Base-by-base conservation (phyloP, 2,113 vertebrate species). In the Macaca fascicularis region DNA sequence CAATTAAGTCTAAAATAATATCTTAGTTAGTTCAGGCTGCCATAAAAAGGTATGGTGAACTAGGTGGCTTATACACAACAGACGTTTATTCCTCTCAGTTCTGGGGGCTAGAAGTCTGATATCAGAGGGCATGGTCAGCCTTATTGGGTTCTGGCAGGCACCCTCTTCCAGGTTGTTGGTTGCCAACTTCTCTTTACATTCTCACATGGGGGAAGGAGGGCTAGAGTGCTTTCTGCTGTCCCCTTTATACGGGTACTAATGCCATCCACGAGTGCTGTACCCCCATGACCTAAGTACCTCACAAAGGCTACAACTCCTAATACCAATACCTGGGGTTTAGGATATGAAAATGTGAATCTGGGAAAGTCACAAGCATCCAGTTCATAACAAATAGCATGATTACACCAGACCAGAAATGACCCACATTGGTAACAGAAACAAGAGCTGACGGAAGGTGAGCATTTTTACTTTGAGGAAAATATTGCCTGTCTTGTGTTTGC, bases 391-490 rank as follows among this genome's bases (percentile, higher is more conserved):
- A 76, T 64, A 72, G 74, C 3, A 55, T 8, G 3, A 81, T 13
- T 11, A 86, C 50, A 40, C 32, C 43, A 78, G 32, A 48, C 11
- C 25, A 50, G 19, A 72, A 61, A 57, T n/a, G 43, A 72, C 20
- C 13, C 20, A 13, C 5, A 13, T 9, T 88, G 22, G 22, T 30
- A 72, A 23, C 6, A 92, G 5, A 61, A 84, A n/a, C 14, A 82
- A 70, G 35, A 90, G 14, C 27, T 64, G 38, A 78, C 3, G 23
- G 12, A 84, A 69, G 48, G 20, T 22, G 30, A 82, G 16, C 55
- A 74, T 61, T 91, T 91, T 95, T 14, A 23, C 75, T 78, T 78
- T 48, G 61, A 90, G 75, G 40, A 43, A 90, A 78, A 40, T 27
- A 25, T 19, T 40, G 4, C 19, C 87, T 23, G 25, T 27, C 45